These are phyloP conservation scores for Astyanax mexicanus DNA, from an alignment of 2,797 vertebrate genomes.

Conservation along the genomic window DNA sequence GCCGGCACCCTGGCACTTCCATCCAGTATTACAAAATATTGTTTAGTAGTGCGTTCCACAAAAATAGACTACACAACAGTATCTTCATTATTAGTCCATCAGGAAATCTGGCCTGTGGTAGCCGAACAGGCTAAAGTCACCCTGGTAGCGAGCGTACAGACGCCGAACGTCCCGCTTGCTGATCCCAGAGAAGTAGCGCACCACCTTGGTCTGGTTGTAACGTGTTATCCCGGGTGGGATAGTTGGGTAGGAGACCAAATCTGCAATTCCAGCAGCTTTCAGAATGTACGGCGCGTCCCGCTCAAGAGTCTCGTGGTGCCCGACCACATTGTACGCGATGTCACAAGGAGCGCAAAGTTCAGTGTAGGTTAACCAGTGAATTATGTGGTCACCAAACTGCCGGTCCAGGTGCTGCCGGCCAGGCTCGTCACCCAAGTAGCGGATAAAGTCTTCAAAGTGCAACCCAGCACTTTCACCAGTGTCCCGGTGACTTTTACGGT, in stretches of 20 bases:
- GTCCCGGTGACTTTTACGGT: constrained; percentile 85
- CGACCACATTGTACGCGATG: constrained; percentile 88
- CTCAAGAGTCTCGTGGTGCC: constrained; percentile 96
- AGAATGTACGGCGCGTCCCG: constrained; percentile 90
- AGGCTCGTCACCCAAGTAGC: constrained; percentile 90
- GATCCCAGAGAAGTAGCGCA: constrained; percentile 90
- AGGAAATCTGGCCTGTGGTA: constrained; percentile 92
- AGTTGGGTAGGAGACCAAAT: constrained; percentile 82
- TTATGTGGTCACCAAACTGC: constrained; percentile 94
- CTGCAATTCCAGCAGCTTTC: constrained; percentile 86
- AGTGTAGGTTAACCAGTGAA: constrained; percentile 94
- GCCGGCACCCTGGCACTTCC: background rate
- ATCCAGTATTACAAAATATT: constrained; percentile 5
- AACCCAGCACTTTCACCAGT: constrained; percentile 77
- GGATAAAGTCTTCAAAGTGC: constrained; percentile 95
- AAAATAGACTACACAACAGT: constrained; percentile 3
- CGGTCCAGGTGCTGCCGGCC: constrained; percentile 88
- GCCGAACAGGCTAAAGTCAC: constrained; percentile 94
- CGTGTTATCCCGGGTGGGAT: constrained; percentile 94
- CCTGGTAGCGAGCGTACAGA: constrained; percentile 88
- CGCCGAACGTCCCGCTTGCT: constrained; percentile 89
- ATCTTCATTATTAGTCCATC: constrained; percentile 80
- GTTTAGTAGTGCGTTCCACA: background rate
- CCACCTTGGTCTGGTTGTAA: constrained; percentile 95
- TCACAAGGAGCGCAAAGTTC: constrained; percentile 95